A percentile compares a stretch with the other conserved stretches of the same genome.
Evolutionary conservation across 2,113 vertebrate genomes (phyloP).

Genomic region (Tringa solitaria): DNA sequence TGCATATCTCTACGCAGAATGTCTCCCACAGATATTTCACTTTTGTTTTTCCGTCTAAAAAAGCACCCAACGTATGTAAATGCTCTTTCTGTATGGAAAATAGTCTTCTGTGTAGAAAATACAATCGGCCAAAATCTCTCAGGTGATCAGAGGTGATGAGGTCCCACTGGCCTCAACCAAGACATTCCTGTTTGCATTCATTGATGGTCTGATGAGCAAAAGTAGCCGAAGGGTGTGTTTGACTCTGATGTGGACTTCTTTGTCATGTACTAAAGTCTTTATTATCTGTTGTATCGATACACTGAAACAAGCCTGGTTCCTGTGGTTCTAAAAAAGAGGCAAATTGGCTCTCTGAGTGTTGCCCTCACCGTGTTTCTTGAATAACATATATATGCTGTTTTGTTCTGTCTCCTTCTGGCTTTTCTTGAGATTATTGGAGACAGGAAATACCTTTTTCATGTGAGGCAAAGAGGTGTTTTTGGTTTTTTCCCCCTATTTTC

Average conservation of each 20-base stretch:
- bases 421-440: not conserved
- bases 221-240: not conserved
- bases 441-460: not conserved
- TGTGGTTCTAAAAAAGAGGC: not conserved
- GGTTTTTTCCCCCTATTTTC: not conserved
- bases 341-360: not conserved
- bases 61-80: not conserved
- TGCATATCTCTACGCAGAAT: not conserved
- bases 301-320: not conserved
- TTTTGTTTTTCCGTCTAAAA: not conserved
- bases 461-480: not conserved
- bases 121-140: not conserved
- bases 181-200: not conserved
- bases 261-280: not conserved
- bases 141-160: not conserved
- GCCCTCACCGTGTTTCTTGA: not conserved
- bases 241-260: not conserved
- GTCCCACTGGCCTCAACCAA: not conserved
- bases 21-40: not conserved
- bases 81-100: not conserved
- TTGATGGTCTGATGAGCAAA: not conserved
- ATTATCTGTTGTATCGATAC: not conserved
- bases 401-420: not conserved
- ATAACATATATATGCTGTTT: not conserved
- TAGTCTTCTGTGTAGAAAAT: not conserved